Base-by-base conservation (phyloP, 2,888 invertebrate genomes). In the Orchesellides sinensis region DNA sequence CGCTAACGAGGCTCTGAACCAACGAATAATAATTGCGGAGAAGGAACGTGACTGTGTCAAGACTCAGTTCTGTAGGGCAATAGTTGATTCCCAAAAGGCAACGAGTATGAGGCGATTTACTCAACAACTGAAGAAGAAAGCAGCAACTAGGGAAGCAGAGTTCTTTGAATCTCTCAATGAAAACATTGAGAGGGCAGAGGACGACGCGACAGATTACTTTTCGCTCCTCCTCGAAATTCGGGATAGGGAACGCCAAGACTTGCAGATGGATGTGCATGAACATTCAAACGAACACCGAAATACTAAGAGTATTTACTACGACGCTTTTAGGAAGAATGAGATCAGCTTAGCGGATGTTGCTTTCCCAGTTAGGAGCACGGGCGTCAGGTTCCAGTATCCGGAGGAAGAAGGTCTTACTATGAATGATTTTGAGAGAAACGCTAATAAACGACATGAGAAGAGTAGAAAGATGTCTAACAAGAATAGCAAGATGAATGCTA, bases 1-100 rank as follows among this genome's bases (percentile, higher is more conserved):
- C 14, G 75, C 85, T 2, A 85, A 85, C 49, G 85, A 85, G 63
- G 84, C 85, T 1, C 17, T 84, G 14, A 69, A 73, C 21, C 85
- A 85, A 21, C 47, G 82, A 40, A 68, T 83, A 2, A n/a, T 49
- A 1, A 70, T 85, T 40, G 84, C 75, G 0, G 75, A 79, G n/a
- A 84, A 80, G 12, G 85, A 85, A 29, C 40, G 83, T 8, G 61
- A 80, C 49, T 70, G 68, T 10, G 65, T 85, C 2, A 78, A 75
- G 32, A 83, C 52, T 8, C 65, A 78, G 21, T 85, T 84, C 54
- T 47, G 75, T 21, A n/a, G 79, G 10, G 63, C 84, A 1, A 65
- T 84, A 17, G 80, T 83, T 1, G 84, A 85, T 25, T 65, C 79
- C 12, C 85, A 85, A 35, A 47, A 77, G 19, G 72, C 73, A 1